These are phyloP conservation scores for Galeopterus variegatus DNA, from an alignment of 2,113 vertebrate genomes.

Conservation along the genomic window DNA sequence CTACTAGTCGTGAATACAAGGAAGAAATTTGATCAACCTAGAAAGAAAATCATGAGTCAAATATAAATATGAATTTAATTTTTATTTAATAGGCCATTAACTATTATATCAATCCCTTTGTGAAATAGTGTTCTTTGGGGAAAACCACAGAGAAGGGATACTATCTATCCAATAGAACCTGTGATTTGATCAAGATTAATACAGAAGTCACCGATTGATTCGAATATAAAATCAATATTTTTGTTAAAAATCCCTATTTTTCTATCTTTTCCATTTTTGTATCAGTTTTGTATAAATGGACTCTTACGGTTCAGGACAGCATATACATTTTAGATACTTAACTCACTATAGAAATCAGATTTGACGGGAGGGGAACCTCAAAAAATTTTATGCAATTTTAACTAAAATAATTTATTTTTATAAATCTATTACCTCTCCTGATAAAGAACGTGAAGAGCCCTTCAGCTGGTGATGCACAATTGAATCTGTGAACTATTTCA, in stretches of 20 bases:
- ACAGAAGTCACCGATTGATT: neutral
- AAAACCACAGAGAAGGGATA: neutral
- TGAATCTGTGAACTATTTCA: neutral
- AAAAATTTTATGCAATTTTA: conserved; percentile 21
- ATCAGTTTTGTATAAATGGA: neutral
- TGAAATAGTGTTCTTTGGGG: neutral
- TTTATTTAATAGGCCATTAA: neutral
- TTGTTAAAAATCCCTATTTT: neutral
- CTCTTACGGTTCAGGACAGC: neutral
- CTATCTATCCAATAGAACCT: neutral
- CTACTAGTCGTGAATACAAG: neutral
- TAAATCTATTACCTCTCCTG: neutral
- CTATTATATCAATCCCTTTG: neutral
- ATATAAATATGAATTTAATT: neutral
- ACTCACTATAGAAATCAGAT: neutral
- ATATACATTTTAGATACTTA: neutral
- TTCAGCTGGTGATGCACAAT: neutral
- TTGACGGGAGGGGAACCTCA: conserved; percentile 6
- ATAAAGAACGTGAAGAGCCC: conserved; percentile 17
- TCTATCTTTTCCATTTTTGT: neutral
- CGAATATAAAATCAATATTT: neutral
- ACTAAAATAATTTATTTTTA: neutral
- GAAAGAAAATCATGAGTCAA: neutral
- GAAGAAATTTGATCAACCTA: neutral
- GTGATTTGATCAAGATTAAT: neutral